phyloP scores from a whole-genome alignment of 2,888 invertebrate species.

The Temnothorax unifasciatus region DNA sequence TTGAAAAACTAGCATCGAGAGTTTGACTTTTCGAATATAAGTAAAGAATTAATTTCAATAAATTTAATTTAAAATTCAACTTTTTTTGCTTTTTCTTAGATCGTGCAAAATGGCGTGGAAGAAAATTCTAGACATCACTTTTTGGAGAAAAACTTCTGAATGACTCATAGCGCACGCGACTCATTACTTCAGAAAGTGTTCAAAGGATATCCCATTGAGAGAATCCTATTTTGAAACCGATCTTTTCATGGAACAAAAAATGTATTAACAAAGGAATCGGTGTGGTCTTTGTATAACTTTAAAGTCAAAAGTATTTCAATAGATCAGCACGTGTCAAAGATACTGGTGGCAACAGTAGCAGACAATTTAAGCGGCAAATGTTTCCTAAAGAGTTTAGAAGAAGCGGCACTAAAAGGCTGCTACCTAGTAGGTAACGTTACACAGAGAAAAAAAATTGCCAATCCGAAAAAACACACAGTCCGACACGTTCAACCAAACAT shows the following conservation, averaged over 20 bases:
- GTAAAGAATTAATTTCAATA: background rate
- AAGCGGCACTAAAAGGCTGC: too few relatives aligned
- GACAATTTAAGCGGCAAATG: constrained; percentile 3
- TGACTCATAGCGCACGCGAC: background rate
- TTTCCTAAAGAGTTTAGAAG: background rate
- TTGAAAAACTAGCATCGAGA: background rate
- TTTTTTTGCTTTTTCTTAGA: background rate
- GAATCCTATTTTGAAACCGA: background rate
- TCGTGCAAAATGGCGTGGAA: too few relatives aligned
- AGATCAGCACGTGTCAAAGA: background rate
- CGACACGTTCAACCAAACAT: too few relatives aligned
- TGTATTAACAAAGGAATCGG: background rate
- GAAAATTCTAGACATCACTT: background rate
- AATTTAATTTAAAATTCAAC: background rate
- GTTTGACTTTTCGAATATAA: background rate
- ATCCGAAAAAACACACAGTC: too few relatives aligned
- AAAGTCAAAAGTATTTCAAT: background rate
- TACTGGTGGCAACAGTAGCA: background rate
- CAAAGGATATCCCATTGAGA: background rate
- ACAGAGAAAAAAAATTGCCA: too few relatives aligned
- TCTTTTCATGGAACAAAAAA: background rate
- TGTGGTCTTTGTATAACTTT: background rate
- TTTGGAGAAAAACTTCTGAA: background rate
- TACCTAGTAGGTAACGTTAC: too few relatives aligned
- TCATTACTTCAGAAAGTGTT: background rate